Percentiles rank a stretch among this genome's conserved stretches.
phyloP scores from a whole-genome alignment of 2,888 invertebrate genomes.

The Zele albiditarsus region DNA sequence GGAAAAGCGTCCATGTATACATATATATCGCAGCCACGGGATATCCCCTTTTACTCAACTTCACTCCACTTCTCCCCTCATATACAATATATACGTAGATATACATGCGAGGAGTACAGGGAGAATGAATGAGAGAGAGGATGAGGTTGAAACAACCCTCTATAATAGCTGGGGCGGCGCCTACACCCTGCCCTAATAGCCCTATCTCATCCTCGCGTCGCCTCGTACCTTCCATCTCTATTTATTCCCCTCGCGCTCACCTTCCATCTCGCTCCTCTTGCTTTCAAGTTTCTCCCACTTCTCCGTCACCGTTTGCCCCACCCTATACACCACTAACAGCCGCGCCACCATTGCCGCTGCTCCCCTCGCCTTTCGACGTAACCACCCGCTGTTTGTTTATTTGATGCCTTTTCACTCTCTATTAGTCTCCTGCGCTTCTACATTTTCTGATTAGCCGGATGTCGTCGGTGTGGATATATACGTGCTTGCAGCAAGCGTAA shows the following conservation, averaged over 20 bases:
- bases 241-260: conserved; percentile 46
- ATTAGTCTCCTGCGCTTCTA: conserved; percentile 70
- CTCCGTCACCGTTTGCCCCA: conserved; percentile 26
- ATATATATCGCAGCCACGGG: conserved; percentile 26
- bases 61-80: conserved; percentile 16
- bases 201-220: conserved; percentile 68
- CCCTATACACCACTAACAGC: conserved; percentile 29
- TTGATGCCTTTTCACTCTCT: conserved; percentile 73
- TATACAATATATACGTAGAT: conserved; percentile 26
- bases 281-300: conserved; percentile 17
- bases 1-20: conserved; percentile 25
- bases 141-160: conserved; percentile 70
- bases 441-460: conserved; percentile 72
- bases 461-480: conserved; percentile 56
- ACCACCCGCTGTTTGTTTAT: conserved; percentile 70
- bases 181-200: conserved; percentile 72
- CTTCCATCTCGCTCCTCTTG: conserved; percentile 32
- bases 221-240: conserved; percentile 54
- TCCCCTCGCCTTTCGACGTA: conserved; percentile 41
- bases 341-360: conserved; percentile 12
- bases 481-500: conserved; percentile 23
- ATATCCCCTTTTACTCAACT: conserved; percentile 24
- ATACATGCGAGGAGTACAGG: conserved; percentile 17
- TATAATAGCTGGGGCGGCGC: conserved; percentile 72
- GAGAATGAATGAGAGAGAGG: conserved; percentile 35